Percentiles rank a stretch among this genome's conserved stretches.
phyloP scores from a whole-genome alignment of 1,140 invertebrate species.

The Pseudomyrmex sp. region DNA sequence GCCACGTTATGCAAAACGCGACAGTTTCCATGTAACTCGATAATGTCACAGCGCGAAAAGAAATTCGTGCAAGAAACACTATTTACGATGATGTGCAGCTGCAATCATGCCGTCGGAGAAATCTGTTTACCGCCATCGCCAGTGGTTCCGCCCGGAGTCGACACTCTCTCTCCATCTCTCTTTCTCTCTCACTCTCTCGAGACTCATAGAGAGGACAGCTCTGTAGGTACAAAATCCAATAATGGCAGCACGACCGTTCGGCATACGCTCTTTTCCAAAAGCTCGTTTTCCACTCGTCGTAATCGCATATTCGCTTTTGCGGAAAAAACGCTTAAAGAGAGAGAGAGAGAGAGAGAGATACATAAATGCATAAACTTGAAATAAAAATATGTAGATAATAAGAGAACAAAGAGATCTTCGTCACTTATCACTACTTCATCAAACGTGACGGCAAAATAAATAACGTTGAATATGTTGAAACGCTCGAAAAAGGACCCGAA shows the following conservation, averaged over 20 bases:
- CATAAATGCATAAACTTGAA: neutral
- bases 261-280: slow-evolving; percentile 19
- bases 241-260: slow-evolving; percentile 27
- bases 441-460: slow-evolving; percentile 10
- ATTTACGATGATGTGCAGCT: slow-evolving; percentile 39
- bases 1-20: slow-evolving; percentile 32
- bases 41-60: slow-evolving; percentile 50
- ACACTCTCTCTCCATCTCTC: slow-evolving; percentile 12
- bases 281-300: slow-evolving; percentile 2
- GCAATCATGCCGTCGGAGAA: slow-evolving; percentile 39
- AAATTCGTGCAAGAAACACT: slow-evolving; percentile 45
- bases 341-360: neutral
- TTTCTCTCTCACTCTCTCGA: too few species aligned
- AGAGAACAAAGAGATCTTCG: slow-evolving; percentile 4
- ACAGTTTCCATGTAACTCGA: slow-evolving; percentile 26
- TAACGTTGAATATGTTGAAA: slow-evolving; percentile 4
- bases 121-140: slow-evolving; percentile 41
- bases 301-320: slow-evolving; percentile 9
- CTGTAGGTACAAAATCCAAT: slow-evolving; percentile 39
- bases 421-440: neutral
- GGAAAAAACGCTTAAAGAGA: neutral
- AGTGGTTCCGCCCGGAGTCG: slow-evolving; percentile 4
- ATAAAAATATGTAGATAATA: neutral
- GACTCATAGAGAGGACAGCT: neutral
- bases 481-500: neutral